phyloP scores from a whole-genome alignment of 2,113 vertebrate genomes.

The Maccullochella peelii region DNA sequence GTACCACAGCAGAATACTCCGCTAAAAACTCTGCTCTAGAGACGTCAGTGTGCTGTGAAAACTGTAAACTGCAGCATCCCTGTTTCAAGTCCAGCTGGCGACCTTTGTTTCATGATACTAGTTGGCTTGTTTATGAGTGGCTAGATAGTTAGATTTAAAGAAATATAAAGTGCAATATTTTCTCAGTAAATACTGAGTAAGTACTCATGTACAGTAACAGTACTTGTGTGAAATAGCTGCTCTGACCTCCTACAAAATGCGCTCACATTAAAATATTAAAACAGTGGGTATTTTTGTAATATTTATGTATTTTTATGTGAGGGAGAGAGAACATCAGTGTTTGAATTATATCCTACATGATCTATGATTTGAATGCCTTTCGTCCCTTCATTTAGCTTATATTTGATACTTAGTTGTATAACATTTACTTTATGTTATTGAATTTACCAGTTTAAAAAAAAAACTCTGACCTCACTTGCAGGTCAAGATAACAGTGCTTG shows the following conservation, averaged over 20 bases:
- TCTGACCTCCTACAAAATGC: background rate
- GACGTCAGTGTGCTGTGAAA: background rate
- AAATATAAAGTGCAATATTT: background rate
- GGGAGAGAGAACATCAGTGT: background rate
- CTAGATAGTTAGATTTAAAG: background rate
- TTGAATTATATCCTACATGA: background rate
- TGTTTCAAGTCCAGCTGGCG: no score
- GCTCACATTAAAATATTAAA: background rate
- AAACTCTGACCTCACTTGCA: conserved; percentile 51
- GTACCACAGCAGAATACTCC: background rate
- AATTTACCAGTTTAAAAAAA: background rate
- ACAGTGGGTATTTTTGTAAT: background rate
- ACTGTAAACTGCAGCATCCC: background rate
- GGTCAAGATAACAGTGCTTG: conserved; percentile 92
- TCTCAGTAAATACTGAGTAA: background rate
- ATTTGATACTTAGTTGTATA: background rate
- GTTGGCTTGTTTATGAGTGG: no score
- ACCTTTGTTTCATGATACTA: no score
- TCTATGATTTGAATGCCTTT: background rate
- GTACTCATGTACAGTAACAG: background rate
- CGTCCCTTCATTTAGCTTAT: background rate
- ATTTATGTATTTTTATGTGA: background rate
- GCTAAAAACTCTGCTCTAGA: background rate
- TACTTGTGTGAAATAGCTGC: background rate
- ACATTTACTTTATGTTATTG: background rate